Evolutionary conservation across 2,113 vertebrate genomes (phyloP), one percentile per base, ranked within the genome.

Genomic region (Petrocephalus zakoni): DNA sequence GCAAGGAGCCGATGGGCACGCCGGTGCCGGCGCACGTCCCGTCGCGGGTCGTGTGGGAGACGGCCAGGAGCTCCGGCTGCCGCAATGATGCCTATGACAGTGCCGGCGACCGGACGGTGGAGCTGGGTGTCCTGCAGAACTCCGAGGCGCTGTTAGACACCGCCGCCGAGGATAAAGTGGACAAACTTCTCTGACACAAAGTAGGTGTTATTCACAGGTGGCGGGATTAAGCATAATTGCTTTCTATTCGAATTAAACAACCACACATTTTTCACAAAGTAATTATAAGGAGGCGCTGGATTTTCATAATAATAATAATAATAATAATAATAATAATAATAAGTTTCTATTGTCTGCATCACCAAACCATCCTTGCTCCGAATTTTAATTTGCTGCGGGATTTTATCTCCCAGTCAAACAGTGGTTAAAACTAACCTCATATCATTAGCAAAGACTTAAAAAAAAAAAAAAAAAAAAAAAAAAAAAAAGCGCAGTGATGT

Each of bases 81-180:
- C 90, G 93, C 85, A 96, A 95, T 89, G 49, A 13, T 52, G 94
- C 92, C 0, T 95, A 93, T 81, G 94, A 94, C 19, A 83, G n/a
- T 17, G 25, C n/a, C 64, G 5, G 82, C 1, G 90, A 90, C 3
- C 94, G 90, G 83, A 93, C 89, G 52, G 78, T 94, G 90, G 94
- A 95, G 88, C 3, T 95, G 90, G 93, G 89, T 1, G 89, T 90
- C 25, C 7, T 94, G 90, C 91, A 78, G 89, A 90, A 47, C 90
- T 89, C 93, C 0, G 89, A 87, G 53, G 91, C 87, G 87, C 21
- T 84, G 84, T 46, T 90, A 87, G 90, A 91, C 90, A 61, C 72
- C 7, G 19, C 19, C 0, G 89, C 8, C 15, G 89, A 87, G 7
- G 89, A 82, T 8, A 93, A 89, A 87, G 78, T 85, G 0, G 95